Percentiles rank a stretch among this genome's conserved stretches.
Evolutionary conservation across 2,113 vertebrate genomes (phyloP).

Genomic region (Serilophus lunatus): DNA sequence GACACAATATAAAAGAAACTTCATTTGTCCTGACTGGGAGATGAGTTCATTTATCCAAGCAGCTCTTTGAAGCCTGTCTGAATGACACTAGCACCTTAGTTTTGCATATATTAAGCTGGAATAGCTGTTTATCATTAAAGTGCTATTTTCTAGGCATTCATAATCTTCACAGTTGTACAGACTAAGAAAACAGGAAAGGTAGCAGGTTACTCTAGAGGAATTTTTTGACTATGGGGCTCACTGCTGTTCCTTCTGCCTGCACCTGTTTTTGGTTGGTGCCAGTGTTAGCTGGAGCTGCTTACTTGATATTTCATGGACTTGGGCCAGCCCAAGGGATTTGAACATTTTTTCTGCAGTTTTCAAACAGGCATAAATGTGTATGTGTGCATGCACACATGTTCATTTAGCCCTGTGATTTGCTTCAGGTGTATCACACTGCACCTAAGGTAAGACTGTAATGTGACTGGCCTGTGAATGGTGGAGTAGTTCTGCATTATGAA

Average conservation of each 20-base stretch:
- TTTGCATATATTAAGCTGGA: neutral
- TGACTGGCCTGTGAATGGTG: neutral
- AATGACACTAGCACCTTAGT: neutral
- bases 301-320: neutral
- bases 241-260: neutral
- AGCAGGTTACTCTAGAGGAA: neutral
- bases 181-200: neutral
- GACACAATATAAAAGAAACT: neutral
- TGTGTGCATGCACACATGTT: too few relatives aligned
- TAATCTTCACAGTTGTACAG: neutral
- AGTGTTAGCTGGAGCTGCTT: neutral
- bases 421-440: neutral
- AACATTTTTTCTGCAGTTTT: neutral
- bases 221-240: neutral
- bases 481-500: neutral
- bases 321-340: neutral
- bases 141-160: neutral
- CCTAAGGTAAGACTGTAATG: neutral
- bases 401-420: neutral
- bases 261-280: neutral
- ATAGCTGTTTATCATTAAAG: neutral
- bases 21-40: conserved; percentile 13
- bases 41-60: neutral
- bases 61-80: neutral
- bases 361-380: neutral